A percentile compares a stretch with the other conserved stretches of the same genome.
phyloP scores from a whole-genome alignment of 2,888 invertebrate genomes.

The Anoncus sp. region DNA sequence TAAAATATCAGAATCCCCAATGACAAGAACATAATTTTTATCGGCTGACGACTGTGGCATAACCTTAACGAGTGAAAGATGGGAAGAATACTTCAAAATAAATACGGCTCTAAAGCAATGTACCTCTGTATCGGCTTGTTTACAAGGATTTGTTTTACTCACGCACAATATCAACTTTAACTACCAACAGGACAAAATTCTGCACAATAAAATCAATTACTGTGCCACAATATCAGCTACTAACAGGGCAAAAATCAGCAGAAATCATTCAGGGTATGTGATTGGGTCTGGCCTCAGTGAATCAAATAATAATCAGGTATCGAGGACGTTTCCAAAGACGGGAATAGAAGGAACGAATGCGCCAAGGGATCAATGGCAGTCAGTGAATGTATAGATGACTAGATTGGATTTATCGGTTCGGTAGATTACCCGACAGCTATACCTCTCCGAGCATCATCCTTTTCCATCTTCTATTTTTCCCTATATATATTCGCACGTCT shows the following conservation, averaged over 20 bases:
- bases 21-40: too few relatives aligned
- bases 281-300: slow-evolving; percentile 40
- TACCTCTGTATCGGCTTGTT: too few relatives aligned
- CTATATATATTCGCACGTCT: slow-evolving; percentile 13
- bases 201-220: too few relatives aligned
- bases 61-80: too few relatives aligned
- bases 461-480: slow-evolving; percentile 32
- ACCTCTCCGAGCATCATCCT: slow-evolving; percentile 51
- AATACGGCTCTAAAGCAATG: too few relatives aligned
- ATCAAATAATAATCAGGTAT: slow-evolving; percentile 53
- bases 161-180: neutral
- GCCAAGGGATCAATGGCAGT: slow-evolving; percentile 71
- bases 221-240: neutral
- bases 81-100: too few relatives aligned
- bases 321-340: slow-evolving; percentile 39
- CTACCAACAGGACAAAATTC: neutral
- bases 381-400: slow-evolving; percentile 75
- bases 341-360: slow-evolving; percentile 56
- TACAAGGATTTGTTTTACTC: too few relatives aligned
- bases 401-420: slow-evolving; percentile 79
- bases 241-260: slow-evolving; percentile 6
- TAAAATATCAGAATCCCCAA: too few relatives aligned
- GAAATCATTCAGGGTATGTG: slow-evolving; percentile 49
- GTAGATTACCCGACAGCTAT: slow-evolving; percentile 72
- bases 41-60: too few relatives aligned